Conservation (phyloP, 2,888 invertebrate genomes). For the Villa cingulata region DNA sequence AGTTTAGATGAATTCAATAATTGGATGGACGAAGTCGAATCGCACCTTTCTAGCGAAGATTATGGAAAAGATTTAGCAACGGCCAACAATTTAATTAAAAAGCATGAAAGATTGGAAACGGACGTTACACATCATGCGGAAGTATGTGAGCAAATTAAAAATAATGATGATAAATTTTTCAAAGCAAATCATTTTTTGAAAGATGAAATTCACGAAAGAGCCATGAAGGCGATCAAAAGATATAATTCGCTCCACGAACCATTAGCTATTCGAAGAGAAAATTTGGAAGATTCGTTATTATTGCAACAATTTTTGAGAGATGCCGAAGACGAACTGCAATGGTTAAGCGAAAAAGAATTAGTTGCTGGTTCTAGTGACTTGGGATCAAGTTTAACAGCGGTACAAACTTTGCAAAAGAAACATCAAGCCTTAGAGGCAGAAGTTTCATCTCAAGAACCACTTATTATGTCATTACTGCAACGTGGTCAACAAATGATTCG, state of each 20-base stretch:
- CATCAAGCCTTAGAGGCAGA: constrained; percentile 86
- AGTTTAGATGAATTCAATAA: constrained; percentile 83
- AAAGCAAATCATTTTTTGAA: constrained; percentile 78
- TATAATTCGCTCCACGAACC: constrained; percentile 78
- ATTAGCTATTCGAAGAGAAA: constrained; percentile 78
- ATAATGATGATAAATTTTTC: constrained; percentile 64
- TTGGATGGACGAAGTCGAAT: constrained; percentile 84
- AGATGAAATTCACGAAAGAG: constrained; percentile 66
- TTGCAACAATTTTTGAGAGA: constrained; percentile 84
- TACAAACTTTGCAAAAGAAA: constrained; percentile 84
- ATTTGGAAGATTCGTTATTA: constrained; percentile 77
- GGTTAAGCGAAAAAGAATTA: constrained; percentile 69
- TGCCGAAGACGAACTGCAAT: constrained; percentile 82
- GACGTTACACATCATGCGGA: constrained; percentile 75
- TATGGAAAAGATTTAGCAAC: constrained; percentile 77
- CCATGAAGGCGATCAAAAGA: constrained; percentile 49
- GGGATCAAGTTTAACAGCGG: constrained; percentile 52
- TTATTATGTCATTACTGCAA: constrained; percentile 56
- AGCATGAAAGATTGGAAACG: constrained; percentile 70
- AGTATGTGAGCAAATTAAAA: constrained; percentile 63
- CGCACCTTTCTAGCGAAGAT: constrained; percentile 44
- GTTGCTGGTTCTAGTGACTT: constrained; percentile 57
- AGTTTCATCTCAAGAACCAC: constrained; percentile 69
- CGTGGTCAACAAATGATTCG: constrained; percentile 68
- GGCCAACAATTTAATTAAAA: constrained; percentile 67